phyloP scores from a whole-genome alignment of 2,113 vertebrate genomes.

The Archocentrus centrarchus region DNA sequence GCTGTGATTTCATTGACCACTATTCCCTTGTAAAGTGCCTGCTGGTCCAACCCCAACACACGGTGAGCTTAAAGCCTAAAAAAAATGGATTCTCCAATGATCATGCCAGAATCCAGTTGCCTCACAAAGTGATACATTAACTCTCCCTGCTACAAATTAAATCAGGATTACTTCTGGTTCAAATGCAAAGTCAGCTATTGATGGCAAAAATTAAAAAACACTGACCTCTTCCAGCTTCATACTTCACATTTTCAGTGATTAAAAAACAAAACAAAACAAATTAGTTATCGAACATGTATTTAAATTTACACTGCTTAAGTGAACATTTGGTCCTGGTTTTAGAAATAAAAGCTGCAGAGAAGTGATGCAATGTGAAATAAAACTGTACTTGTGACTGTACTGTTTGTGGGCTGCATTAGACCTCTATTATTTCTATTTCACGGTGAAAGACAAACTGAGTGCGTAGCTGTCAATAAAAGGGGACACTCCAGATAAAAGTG shows the following conservation, averaged over 20 bases:
- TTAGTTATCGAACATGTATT: background rate
- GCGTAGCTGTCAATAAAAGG: background rate
- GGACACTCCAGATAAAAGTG: background rate
- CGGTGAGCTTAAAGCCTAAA: background rate
- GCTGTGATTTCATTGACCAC: background rate
- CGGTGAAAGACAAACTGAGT: background rate
- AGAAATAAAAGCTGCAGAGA: background rate
- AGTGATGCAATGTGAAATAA: background rate
- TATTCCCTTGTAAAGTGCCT: background rate
- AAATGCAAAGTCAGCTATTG: background rate
- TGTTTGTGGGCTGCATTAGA: background rate
- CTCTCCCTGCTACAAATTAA: background rate
- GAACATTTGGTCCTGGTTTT: background rate
- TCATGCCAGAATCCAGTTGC: background rate
- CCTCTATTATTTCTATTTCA: background rate
- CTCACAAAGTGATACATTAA: background rate
- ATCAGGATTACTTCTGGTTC: background rate
- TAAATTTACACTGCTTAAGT: background rate
- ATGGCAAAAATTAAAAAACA: conserved; percentile 50
- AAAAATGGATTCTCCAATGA: background rate
- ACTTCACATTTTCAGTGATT: conserved; percentile 49
- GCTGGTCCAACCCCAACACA: background rate
- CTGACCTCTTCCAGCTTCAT: conserved; percentile 51
- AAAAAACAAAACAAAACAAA: conserved; percentile 18
- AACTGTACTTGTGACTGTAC: background rate